phyloP scores from a whole-genome alignment of 1,140 invertebrate genomes.

The Matsumurasca onukii region DNA sequence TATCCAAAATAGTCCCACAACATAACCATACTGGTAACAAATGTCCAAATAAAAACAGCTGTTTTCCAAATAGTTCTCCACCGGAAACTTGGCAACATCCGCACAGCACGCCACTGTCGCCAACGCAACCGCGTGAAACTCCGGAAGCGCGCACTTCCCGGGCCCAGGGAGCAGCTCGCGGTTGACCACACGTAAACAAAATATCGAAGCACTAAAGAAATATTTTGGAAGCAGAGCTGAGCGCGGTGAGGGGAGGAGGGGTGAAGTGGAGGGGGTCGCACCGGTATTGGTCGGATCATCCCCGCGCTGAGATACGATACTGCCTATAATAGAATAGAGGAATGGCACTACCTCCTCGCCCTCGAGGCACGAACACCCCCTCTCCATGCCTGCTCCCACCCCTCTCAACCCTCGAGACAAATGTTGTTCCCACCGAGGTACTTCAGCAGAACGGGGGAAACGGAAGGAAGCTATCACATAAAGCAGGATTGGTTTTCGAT shows the following conservation, averaged over 20 bases:
- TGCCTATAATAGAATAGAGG: constrained; percentile 24
- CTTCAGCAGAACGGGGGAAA: too few species aligned
- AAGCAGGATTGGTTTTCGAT: too few species aligned
- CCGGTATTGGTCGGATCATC: constrained; percentile 22
- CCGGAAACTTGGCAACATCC: background rate
- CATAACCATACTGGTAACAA: too few species aligned
- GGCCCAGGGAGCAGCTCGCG: background rate
- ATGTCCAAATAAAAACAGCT: too few species aligned
- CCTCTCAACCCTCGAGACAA: too few species aligned
- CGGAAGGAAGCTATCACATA: too few species aligned
- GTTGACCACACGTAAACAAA: constrained; percentile 1
- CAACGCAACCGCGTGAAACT: background rate
- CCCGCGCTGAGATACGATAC: constrained; percentile 26
- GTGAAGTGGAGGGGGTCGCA: background rate
- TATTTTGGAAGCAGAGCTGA: background rate
- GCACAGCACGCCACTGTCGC: constrained; percentile 7
- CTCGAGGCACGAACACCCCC: constrained; percentile 10
- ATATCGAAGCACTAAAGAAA: constrained; percentile 1
- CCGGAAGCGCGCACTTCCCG: too few species aligned
- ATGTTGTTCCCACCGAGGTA: too few species aligned
- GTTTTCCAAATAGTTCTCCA: too few species aligned
- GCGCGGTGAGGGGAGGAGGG: background rate
- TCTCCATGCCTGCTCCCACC: too few species aligned
- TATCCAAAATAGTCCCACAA: too few species aligned
- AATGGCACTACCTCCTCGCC: background rate